Evolutionary conservation across 37 sponge, comb jelly and placozoan genomes (phyloP), one percentile per base, ranked within the genome.

Genomic region (Agelas oroides): DNA sequence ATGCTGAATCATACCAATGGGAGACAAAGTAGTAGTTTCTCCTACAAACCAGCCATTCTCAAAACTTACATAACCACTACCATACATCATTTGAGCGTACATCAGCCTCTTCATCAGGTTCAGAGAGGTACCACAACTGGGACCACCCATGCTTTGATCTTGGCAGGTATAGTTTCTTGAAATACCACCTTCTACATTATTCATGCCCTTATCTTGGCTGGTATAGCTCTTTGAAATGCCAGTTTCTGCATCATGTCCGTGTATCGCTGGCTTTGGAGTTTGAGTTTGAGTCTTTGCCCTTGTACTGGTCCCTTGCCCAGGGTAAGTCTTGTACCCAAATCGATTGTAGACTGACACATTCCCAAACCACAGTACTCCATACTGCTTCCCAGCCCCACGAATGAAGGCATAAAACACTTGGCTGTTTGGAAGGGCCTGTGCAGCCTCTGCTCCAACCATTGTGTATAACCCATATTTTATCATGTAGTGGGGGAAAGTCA

Each of bases 311-410:
- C 46, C 46, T 46, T 46, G 46, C 6, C 46, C 46, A 23, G 75
- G 39, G 31, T 87, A 87, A 0, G 25, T 57, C 37, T 87, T 87
- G 58, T 87, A 61, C 3, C 87, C 87, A 71, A 79, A 87, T 30
- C 87, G 65, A 35, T 87, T 87, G 67, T 87, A 87, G 0, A 87
- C 65, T 18, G 87, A 87, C 65, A 87, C 87, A 87, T 87, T 87
- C 21, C 87, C 87, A 63, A 80, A 80, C 87, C 87, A 87, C 33
- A 87, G 63, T 21, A 87, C 87, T 46, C 87, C 87, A 64, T 87
- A 87, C 55, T 87, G 87, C 39, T 87, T 87, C 27, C 87, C 80
- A 31, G 87, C 87, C 41, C 87, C 87, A 33, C 87, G 80, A 19
- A 87, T 87, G 53, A 87, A 87, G 21, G 87, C 33, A 56, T 87